A percentile compares a stretch with the other conserved stretches of the same genome.
Evolutionary conservation across 2,113 vertebrate species (phyloP).

Genomic region (Vicugna pacos): DNA sequence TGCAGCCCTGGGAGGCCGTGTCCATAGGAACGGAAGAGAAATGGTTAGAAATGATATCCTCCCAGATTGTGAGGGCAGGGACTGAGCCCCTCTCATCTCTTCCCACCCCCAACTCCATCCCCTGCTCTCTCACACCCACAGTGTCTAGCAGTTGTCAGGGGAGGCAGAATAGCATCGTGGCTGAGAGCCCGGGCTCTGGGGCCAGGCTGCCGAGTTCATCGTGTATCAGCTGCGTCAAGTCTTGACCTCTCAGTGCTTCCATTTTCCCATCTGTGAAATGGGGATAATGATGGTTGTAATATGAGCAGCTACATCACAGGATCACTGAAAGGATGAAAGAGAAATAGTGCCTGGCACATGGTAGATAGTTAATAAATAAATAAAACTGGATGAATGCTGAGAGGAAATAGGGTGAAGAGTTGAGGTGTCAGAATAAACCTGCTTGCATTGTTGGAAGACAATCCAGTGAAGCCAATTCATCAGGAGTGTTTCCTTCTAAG

Average conservation of each 20-base stretch:
- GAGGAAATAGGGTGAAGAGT: neutral
- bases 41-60: neutral
- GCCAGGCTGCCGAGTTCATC: neutral
- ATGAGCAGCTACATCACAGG: neutral
- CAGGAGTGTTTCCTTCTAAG: neutral
- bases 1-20: too few relatives aligned
- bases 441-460: neutral
- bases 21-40: rapidly evolving
- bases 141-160: neutral
- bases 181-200: neutral
- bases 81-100: neutral
- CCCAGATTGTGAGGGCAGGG: neutral
- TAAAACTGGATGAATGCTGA: neutral
- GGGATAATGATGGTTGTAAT: too few relatives aligned
- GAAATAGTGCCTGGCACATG: neutral
- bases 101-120: too few relatives aligned
- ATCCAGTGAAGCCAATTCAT: neutral
- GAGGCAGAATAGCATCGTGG: neutral
- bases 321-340: neutral
- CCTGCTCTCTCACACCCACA: too few relatives aligned
- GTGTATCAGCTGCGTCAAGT: rapidly evolving
- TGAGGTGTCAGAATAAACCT: neutral
- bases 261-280: neutral
- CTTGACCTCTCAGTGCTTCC: neutral
- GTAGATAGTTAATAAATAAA: neutral